phyloP scores from a whole-genome alignment of 2,888 invertebrate genomes.

The Hesperia comma region DNA sequence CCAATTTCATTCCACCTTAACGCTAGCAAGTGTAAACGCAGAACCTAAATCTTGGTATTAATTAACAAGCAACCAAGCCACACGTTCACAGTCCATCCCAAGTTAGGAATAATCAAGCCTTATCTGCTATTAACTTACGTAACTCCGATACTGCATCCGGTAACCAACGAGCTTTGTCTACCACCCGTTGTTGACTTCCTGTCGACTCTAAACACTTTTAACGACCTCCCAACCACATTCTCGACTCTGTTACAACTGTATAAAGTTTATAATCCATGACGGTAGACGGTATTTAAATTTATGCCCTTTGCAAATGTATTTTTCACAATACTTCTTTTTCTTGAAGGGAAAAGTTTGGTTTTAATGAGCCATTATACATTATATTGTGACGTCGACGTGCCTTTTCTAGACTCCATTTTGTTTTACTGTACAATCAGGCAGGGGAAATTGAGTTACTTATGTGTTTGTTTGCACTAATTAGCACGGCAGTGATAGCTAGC shows the following conservation, averaged over 20 bases:
- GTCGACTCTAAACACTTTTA: constrained; percentile 55
- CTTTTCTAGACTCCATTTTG: constrained; percentile 31
- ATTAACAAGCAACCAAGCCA: constrained; percentile 8
- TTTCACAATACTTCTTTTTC: constrained; percentile 55
- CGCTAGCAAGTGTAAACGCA: too few relatives aligned
- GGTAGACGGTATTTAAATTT: constrained; percentile 56
- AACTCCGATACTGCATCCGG: constrained; percentile 47
- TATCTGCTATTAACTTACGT: constrained; percentile 28
- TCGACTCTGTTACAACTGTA: constrained; percentile 22
- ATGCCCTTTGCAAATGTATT: constrained; percentile 69
- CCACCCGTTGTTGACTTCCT: constrained; percentile 52
- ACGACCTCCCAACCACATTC: constrained; percentile 49
- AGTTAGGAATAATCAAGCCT: constrained; percentile 33
- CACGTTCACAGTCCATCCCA: constrained; percentile 1
- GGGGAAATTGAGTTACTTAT: constrained; percentile 26
- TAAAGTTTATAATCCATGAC: constrained; percentile 2
- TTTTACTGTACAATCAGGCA: constrained; percentile 28
- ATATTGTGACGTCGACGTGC: constrained; percentile 43
- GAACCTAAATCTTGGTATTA: constrained; percentile 8
- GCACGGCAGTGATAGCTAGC: too few relatives aligned
- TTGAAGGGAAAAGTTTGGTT: constrained; percentile 53
- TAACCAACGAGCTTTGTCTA: constrained; percentile 52
- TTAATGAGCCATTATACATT: constrained; percentile 61
- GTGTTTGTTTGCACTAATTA: constrained; percentile 14
- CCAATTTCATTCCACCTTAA: too few relatives aligned